Percentiles rank a stretch among this genome's conserved stretches.
Conservation (phyloP, 1,140 invertebrate species). For the Ips nitidus region DNA sequence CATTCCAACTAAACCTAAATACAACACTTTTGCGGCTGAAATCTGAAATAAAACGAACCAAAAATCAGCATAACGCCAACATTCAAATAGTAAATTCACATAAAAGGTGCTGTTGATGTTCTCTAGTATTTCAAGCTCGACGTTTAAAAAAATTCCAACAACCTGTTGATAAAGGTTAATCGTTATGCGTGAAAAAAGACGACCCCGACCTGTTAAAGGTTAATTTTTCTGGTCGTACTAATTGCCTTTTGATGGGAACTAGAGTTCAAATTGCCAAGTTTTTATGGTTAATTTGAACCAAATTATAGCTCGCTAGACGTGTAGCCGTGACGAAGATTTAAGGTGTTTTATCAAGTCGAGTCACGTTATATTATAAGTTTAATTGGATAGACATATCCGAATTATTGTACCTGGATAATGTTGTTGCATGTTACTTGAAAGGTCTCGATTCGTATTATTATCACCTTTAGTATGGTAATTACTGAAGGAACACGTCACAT, state of each 20-base stretch:
- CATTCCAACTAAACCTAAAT: too few species aligned
- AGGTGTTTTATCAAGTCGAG: conserved; percentile 7
- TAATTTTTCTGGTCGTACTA: conserved; percentile 13
- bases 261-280: conserved; percentile 19
- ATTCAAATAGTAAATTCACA: too few species aligned
- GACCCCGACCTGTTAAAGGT: conserved; percentile 16
- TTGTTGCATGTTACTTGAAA: too few species aligned
- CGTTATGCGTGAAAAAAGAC: conserved; percentile 12
- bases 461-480: too few species aligned
- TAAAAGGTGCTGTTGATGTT: not conserved
- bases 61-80: too few species aligned
- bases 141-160: not conserved
- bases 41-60: too few species aligned
- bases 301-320: conserved; percentile 5
- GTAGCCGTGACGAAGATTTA: conserved; percentile 13
- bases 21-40: too few species aligned
- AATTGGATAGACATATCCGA: too few species aligned
- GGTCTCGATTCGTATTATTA: too few species aligned
- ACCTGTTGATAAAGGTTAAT: conserved; percentile 11
- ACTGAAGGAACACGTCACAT: too few species aligned
- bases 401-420: too few species aligned
- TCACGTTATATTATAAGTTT: not conserved
- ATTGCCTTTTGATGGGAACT: conserved; percentile 14
- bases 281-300: conserved; percentile 7
- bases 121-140: not conserved